Percentiles rank a stretch among this genome's conserved stretches.
Conservation (phyloP, 2,113 vertebrate genomes). For the Poeciliopsis retropinna region DNA sequence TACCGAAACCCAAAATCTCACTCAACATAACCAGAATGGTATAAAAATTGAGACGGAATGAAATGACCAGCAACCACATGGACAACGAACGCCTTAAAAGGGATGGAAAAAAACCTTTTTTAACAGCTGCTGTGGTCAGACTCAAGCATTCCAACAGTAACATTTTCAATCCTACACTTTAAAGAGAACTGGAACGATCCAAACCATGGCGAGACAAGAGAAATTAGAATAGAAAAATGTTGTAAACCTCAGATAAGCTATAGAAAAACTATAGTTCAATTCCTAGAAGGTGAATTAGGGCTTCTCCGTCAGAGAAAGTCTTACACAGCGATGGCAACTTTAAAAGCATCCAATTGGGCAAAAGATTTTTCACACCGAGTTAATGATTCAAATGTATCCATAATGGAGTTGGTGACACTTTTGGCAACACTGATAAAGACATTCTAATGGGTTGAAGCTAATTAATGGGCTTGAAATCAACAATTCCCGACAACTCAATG, state of each 20-base stretch:
- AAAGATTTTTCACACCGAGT: conserved; percentile 48
- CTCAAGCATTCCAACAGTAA: neutral
- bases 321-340: neutral
- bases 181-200: neutral
- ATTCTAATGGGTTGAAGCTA: conserved; percentile 58
- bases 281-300: neutral
- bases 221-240: neutral
- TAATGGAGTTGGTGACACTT: conserved; percentile 64
- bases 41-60: no score
- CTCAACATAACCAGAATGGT: no score
- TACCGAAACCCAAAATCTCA: no score
- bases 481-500: conserved; percentile 12
- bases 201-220: neutral
- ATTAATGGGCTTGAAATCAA: conserved; percentile 57
- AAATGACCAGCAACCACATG: no score
- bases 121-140: neutral
- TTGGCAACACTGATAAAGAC: conserved; percentile 55
- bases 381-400: conserved; percentile 47
- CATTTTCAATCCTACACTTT: neutral
- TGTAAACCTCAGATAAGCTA: neutral
- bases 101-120: neutral
- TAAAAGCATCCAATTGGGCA: conserved; percentile 42
- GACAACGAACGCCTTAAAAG: neutral
- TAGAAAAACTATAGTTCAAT: neutral
- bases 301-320: neutral